These are phyloP conservation scores for Drosophila nasuta DNA, from an alignment of 1,140 invertebrate genomes.

Conservation along the genomic window DNA sequence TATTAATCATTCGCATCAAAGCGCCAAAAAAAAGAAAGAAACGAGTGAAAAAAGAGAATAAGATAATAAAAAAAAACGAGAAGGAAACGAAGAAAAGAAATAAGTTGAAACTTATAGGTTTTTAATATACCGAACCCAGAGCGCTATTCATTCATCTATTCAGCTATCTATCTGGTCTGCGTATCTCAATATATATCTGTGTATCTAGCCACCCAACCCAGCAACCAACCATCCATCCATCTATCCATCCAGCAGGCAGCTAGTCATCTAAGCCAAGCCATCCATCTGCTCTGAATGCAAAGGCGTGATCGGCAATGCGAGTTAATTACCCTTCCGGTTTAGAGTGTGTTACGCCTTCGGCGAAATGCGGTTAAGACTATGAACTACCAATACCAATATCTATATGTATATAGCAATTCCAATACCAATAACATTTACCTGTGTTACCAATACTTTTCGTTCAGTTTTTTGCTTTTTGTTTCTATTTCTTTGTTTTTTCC, in stretches of 20 bases:
- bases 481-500: conserved; percentile 54
- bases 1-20: conserved; percentile 70
- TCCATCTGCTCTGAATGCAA: conserved; percentile 73
- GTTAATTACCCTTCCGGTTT: conserved; percentile 85
- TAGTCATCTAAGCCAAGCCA: conserved; percentile 31
- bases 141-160: conserved; percentile 39
- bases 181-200: conserved; percentile 11
- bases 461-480: conserved; percentile 18
- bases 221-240: conserved; percentile 8
- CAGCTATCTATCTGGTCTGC: conserved; percentile 20
- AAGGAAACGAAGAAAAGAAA: conserved; percentile 25
- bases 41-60: conserved; percentile 17
- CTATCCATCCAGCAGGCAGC: conserved; percentile 34
- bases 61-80: conserved; percentile 9
- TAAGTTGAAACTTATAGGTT: conserved; percentile 73
- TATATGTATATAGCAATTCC: background rate
- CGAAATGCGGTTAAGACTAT: conserved; percentile 82
- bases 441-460: conserved; percentile 55
- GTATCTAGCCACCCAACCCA: conserved; percentile 22
- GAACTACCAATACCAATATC: conserved; percentile 51
- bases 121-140: conserved; percentile 67
- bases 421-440: conserved; percentile 15
- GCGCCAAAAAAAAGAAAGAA: conserved; percentile 18
- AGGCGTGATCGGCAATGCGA: conserved; percentile 84
- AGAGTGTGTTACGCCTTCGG: conserved; percentile 83